Conservation (phyloP, 2,888 invertebrate species). For the Stegana nigrithorax region DNA sequence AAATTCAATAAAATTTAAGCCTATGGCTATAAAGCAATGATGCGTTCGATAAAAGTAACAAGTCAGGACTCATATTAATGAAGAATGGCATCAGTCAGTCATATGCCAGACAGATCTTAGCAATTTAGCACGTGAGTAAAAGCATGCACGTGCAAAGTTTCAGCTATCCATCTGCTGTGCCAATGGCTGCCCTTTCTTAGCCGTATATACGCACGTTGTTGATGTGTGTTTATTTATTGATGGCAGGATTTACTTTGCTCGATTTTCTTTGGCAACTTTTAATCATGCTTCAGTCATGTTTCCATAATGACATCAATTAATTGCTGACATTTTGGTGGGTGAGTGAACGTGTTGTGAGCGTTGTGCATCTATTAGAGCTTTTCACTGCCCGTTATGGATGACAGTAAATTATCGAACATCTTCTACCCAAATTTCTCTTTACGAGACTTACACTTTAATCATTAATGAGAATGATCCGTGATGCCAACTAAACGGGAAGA, state of each 20-base stretch:
- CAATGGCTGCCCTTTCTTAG: too few species aligned
- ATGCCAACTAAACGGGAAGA: slow-evolving; percentile 14
- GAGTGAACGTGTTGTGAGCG: background rate
- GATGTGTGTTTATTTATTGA: too few species aligned
- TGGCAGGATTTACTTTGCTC: background rate
- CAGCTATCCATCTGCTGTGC: too few species aligned
- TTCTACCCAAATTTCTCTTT: background rate
- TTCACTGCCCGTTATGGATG: background rate
- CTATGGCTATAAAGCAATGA: too few species aligned
- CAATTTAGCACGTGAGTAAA: too few species aligned
- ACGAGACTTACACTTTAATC: background rate
- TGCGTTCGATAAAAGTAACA: too few species aligned
- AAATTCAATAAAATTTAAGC: too few species aligned
- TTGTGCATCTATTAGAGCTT: background rate
- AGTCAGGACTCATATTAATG: too few species aligned
- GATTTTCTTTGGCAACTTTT: slow-evolving; percentile 31
- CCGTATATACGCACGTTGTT: too few species aligned
- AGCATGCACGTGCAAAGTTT: too few species aligned
- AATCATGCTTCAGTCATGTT: slow-evolving; percentile 50
- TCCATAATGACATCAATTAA: slow-evolving; percentile 55
- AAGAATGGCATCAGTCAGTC: too few species aligned
- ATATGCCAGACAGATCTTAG: too few species aligned
- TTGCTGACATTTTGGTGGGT: slow-evolving; percentile 38
- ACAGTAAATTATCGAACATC: background rate
- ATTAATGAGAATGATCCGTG: background rate